Conservation (phyloP, 2,888 invertebrate genomes). For the Epinotia brunnichana region DNA sequence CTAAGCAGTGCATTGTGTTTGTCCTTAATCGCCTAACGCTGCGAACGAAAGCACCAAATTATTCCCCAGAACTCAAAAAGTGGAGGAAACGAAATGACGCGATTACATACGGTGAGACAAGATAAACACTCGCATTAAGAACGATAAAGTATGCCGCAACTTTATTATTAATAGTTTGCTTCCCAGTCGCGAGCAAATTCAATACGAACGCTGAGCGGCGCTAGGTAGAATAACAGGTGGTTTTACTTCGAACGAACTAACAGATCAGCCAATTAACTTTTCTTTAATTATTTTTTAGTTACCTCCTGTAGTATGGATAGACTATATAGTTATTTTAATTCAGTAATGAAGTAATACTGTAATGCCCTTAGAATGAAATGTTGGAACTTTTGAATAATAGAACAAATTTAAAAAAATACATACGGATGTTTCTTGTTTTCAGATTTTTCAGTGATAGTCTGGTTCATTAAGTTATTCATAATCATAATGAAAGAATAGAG, state of each 20-base stretch:
- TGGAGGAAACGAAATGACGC: background rate
- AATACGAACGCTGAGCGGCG: background rate
- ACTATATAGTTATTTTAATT: no score
- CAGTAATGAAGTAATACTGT: no score
- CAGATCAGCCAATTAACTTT: background rate
- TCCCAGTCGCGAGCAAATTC: background rate
- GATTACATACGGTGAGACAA: background rate
- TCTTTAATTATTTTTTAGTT: no score
- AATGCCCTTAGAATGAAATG: no score
- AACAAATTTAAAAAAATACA: no score
- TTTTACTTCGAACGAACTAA: background rate
- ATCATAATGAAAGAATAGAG: no score
- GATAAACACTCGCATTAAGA: background rate
- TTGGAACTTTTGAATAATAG: no score
- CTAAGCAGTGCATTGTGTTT: no score
- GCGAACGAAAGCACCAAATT: background rate
- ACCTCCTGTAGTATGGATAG: no score
- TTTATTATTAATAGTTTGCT: background rate
- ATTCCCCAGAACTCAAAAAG: background rate
- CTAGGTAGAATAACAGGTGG: constrained; percentile 1
- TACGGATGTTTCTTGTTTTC: no score
- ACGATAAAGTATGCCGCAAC: background rate
- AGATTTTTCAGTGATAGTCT: no score
- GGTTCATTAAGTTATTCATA: no score
- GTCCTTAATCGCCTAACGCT: background rate